Conservation (phyloP, 1,140 invertebrate genomes). For the Cephus cinctus region DNA sequence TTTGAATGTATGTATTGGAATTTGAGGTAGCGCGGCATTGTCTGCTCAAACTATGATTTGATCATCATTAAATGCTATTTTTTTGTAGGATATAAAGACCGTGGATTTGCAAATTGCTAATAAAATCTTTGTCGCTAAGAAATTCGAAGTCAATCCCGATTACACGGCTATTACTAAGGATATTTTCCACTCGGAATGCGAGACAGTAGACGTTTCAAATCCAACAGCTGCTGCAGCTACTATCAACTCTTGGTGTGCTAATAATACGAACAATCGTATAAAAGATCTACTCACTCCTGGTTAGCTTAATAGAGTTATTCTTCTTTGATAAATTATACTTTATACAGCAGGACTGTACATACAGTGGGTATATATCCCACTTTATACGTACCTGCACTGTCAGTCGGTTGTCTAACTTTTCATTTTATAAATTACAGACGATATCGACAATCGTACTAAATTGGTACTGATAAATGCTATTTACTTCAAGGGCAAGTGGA, state of each 20-base stretch:
- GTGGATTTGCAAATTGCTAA: no score
- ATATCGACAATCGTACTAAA: slow-evolving; percentile 46
- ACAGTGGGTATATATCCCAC: no score
- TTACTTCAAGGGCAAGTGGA: slow-evolving; percentile 74
- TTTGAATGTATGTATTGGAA: slow-evolving; percentile 21
- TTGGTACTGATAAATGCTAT: slow-evolving; percentile 68
- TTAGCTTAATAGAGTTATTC: no score
- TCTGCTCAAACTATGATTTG: no score
- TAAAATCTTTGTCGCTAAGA: no score
- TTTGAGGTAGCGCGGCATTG: neutral
- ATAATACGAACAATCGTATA: slow-evolving; percentile 65
- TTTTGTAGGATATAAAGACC: no score
- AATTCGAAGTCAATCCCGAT: slow-evolving; percentile 22
- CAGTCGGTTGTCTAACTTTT: no score
- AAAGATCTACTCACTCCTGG: slow-evolving; percentile 58
- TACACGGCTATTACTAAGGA: slow-evolving; percentile 31
- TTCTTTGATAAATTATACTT: no score
- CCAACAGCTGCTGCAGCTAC: slow-evolving; percentile 46
- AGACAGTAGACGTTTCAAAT: slow-evolving; percentile 58
- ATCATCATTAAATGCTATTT: no score
- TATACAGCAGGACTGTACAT: no score
- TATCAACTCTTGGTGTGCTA: slow-evolving; percentile 67
- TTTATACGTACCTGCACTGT: no score
- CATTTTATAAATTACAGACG: no score
- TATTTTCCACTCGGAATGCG: slow-evolving; percentile 47